A percentile compares a stretch with the other conserved stretches of the same genome.
These are phyloP conservation scores for Thomomys bottae DNA, from an alignment of 2,113 vertebrate species.

Conservation along the genomic window DNA sequence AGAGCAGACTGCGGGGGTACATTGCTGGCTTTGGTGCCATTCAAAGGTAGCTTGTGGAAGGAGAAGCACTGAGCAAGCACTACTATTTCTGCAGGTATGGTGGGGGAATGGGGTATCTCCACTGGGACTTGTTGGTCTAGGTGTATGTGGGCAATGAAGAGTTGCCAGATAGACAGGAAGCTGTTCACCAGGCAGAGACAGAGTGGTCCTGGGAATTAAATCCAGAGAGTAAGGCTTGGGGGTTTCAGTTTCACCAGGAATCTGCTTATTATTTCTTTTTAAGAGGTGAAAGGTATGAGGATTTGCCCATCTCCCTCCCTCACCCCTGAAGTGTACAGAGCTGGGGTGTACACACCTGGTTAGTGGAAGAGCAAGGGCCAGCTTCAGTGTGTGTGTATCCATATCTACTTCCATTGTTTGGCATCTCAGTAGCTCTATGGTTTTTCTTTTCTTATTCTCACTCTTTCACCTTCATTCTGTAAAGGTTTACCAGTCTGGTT, in stretches of 20 bases:
- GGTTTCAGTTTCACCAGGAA: not conserved
- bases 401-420: not conserved
- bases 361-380: not conserved
- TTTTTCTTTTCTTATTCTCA: slow-evolving; percentile 1
- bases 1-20: too few species aligned
- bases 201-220: not conserved
- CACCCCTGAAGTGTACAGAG: not conserved
- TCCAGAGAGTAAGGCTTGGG: not conserved
- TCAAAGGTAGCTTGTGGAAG: too few species aligned
- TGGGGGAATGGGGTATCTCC: not conserved
- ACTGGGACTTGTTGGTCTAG: not conserved
- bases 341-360: not conserved
- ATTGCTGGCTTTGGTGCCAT: too few species aligned
- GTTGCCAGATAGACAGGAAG: not conserved
- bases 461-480: not conserved
- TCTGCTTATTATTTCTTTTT: not conserved
- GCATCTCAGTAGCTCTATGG: not conserved
- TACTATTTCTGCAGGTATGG: not conserved
- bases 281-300: not conserved
- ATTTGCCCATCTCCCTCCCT: not conserved
- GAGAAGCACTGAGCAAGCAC: not conserved
- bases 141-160: too few species aligned
- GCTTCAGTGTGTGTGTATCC: not conserved
- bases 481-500: slow-evolving; percentile 35
- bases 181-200: not conserved